These are phyloP conservation scores for Drosophila aldrichi DNA, from an alignment of 2,888 invertebrate species.

Conservation along the genomic window DNA sequence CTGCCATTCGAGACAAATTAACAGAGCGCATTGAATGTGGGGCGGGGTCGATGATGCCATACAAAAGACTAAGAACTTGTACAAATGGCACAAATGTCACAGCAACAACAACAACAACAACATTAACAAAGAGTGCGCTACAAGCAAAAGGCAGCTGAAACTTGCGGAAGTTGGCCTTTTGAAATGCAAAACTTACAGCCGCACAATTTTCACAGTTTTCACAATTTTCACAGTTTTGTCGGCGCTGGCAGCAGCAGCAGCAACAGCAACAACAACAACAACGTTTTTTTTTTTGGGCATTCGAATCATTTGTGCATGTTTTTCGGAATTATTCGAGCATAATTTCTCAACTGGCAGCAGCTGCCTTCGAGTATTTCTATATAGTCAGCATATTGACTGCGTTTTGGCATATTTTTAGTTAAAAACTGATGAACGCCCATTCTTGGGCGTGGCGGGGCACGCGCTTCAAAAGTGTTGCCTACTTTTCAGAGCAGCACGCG, in stretches of 20 bases:
- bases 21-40: conserved; percentile 75
- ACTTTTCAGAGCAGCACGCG: conserved; percentile 66
- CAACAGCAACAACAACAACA: conserved; percentile 4
- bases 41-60: conserved; percentile 35
- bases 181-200: conserved; percentile 67
- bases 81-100: conserved; percentile 66
- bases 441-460: conserved; percentile 4
- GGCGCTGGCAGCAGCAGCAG: conserved; percentile 7
- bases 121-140: conserved; percentile 9
- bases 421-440: conserved; percentile 55
- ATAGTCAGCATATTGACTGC: conserved; percentile 51
- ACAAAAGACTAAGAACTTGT: conserved; percentile 53
- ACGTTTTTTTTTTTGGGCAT: conserved; percentile 43
- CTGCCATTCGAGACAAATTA: conserved; percentile 62
- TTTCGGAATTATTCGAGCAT: conserved; percentile 75
- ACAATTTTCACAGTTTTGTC: conserved; percentile 17
- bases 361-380: conserved; percentile 35
- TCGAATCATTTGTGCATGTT: conserved; percentile 69
- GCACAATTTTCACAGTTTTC: conserved; percentile 26
- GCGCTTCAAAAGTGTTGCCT: conserved; percentile 70
- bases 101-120: conserved; percentile 24
- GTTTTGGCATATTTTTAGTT: conserved; percentile 50
- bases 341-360: conserved; percentile 72
- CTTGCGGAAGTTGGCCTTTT: conserved; percentile 66
- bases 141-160: conserved; percentile 34